A percentile compares a stretch with the other conserved stretches of the same genome.
These are phyloP conservation scores for Gavialis gangeticus DNA, from an alignment of 2,113 vertebrate genomes.

Conservation along the genomic window DNA sequence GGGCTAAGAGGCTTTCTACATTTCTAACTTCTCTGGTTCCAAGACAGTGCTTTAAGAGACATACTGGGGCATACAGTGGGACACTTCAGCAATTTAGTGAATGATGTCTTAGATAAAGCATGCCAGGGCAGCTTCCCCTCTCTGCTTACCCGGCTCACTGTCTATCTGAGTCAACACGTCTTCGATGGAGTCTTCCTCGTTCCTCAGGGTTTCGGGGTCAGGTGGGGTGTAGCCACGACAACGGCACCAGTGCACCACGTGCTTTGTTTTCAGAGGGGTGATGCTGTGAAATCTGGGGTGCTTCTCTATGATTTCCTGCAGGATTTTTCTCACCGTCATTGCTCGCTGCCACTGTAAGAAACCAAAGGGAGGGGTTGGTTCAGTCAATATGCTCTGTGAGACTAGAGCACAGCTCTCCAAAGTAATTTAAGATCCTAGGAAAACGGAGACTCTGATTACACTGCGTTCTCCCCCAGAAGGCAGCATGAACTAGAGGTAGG, in stretches of 20 bases:
- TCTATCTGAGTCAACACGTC: constrained; percentile 97
- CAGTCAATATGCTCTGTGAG: background rate
- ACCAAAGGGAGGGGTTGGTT: constrained; percentile 11
- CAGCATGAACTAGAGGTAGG: background rate
- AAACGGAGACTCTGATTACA: background rate
- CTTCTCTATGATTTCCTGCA: constrained; percentile 92
- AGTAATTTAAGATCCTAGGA: background rate
- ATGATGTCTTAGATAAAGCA: background rate
- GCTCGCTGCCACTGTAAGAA: constrained; percentile 93
- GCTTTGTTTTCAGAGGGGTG: constrained; percentile 89
- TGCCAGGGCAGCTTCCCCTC: background rate
- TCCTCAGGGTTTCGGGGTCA: constrained; percentile 86
- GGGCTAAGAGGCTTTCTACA: background rate
- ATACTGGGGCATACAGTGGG: background rate
- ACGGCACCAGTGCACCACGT: constrained; percentile 95
- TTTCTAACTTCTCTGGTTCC: background rate
- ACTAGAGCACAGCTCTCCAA: background rate
- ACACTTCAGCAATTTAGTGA: background rate
- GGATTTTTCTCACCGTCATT: constrained; percentile 89
- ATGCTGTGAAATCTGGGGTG: constrained; percentile 89
- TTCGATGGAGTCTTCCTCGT: constrained; percentile 91
- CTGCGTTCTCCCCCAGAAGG: background rate
- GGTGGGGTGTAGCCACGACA: constrained; percentile 94
- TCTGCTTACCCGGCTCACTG: constrained; percentile 88
- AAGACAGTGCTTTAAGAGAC: background rate